These are phyloP conservation scores for Scotopteryx bipunctaria DNA, from an alignment of 2,888 invertebrate species.

Conservation along the genomic window DNA sequence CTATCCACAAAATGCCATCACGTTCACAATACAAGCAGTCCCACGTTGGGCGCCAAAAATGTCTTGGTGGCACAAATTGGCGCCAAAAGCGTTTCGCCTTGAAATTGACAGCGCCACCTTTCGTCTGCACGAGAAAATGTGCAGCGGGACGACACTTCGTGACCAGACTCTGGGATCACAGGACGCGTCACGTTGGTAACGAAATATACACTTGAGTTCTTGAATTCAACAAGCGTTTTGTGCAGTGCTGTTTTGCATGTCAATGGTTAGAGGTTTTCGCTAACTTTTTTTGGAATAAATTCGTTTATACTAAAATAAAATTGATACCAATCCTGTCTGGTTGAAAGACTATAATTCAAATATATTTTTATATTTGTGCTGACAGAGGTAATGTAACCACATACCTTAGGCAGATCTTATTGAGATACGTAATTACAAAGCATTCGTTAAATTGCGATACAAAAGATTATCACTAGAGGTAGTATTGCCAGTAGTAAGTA, in stretches of 20 bases:
- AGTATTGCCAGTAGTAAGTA: too few species aligned
- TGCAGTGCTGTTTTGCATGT: conserved; percentile 33
- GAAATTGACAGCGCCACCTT: conserved; percentile 76
- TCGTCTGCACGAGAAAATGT: conserved; percentile 53
- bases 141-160: conserved; percentile 62
- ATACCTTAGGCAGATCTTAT: too few species aligned
- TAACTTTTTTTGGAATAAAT: background rate
- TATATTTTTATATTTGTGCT: too few species aligned
- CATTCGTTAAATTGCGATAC: too few species aligned
- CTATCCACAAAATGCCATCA: conserved; percentile 33
- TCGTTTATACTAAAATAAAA: too few species aligned
- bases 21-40: conserved; percentile 30
- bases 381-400: too few species aligned
- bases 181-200: conserved; percentile 63
- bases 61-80: conserved; percentile 31
- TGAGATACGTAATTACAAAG: too few species aligned
- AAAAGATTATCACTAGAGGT: too few species aligned
- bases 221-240: conserved; percentile 36
- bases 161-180: conserved; percentile 63
- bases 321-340: too few species aligned
- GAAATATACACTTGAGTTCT: conserved; percentile 53
- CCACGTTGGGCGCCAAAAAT: conserved; percentile 66
- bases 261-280: background rate
- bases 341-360: conserved; percentile 11
- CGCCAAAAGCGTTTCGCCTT: conserved; percentile 43